Conservation (phyloP, 2,797 vertebrate genomes). For the Simalia tracyae region DNA sequence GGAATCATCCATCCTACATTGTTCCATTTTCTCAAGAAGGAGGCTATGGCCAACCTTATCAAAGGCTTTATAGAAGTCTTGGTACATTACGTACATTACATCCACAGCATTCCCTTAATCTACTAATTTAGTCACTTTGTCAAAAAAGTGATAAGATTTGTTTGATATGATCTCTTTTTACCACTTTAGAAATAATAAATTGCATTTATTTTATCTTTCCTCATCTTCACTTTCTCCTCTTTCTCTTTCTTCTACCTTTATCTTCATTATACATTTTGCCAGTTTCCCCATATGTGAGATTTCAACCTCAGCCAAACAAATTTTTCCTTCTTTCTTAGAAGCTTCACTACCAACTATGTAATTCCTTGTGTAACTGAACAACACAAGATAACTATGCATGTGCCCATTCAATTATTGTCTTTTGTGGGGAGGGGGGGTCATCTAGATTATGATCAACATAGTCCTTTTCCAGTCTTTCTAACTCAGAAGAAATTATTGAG, state of each 20-base stretch:
- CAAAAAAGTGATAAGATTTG: too few relatives aligned
- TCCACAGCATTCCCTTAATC: too few relatives aligned
- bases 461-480: neutral
- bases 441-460: neutral
- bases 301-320: neutral
- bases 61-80: too few relatives aligned
- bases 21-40: too few relatives aligned
- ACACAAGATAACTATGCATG: neutral
- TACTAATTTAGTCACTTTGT: too few relatives aligned
- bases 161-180: too few relatives aligned
- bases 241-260: too few relatives aligned
- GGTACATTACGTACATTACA: too few relatives aligned
- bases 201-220: too few relatives aligned
- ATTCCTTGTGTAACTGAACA: neutral
- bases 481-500: neutral
- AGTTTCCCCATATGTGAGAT: neutral
- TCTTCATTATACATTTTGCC: neutral
- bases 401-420: neutral
- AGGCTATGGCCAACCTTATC: too few relatives aligned
- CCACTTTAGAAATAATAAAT: too few relatives aligned
- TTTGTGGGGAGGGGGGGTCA: neutral
- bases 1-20: too few relatives aligned
- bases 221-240: neutral
- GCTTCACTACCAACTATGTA: neutral
- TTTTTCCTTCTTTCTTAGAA: neutral